phyloP scores from a whole-genome alignment of 2,113 vertebrate species.

The Sialia sialis region DNA sequence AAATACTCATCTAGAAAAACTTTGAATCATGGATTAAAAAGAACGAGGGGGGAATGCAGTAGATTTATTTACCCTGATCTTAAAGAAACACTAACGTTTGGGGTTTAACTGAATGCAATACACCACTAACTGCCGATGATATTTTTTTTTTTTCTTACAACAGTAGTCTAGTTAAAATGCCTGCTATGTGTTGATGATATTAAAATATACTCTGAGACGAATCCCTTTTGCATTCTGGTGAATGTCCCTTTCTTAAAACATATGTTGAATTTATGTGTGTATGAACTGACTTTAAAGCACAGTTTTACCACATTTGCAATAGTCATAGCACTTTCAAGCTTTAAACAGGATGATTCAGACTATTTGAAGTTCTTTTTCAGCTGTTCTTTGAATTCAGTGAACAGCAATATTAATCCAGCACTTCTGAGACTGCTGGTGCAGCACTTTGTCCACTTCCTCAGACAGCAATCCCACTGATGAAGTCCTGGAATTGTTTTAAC shows the following conservation, averaged over 20 bases:
- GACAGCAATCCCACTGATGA: conserved; percentile 5
- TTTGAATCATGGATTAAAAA: not conserved
- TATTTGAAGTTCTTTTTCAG: conserved; percentile 35
- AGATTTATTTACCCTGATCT: not conserved
- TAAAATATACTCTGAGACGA: not conserved
- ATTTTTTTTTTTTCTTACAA: not conserved
- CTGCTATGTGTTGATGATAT: not conserved
- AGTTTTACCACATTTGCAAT: not conserved
- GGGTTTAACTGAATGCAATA: not conserved
- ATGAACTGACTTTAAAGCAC: not conserved
- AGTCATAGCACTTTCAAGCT: not conserved
- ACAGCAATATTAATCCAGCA: not conserved
- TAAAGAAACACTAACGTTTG: not conserved
- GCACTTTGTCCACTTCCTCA: conserved; percentile 44
- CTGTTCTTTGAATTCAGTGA: conserved; percentile 55
- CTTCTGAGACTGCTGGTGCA: conserved; percentile 39
- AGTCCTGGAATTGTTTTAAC: conserved; percentile 48
- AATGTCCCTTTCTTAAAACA: not conserved
- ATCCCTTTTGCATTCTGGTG: not conserved
- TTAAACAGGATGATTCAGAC: not conserved
- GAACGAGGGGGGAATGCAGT: not conserved
- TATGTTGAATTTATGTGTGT: not conserved
- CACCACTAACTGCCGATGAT: not conserved
- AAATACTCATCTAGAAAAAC: not conserved
- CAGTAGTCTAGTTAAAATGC: not conserved